These are phyloP conservation scores for Dicaeum eximium DNA, from an alignment of 2,113 vertebrate genomes.

Conservation along the genomic window DNA sequence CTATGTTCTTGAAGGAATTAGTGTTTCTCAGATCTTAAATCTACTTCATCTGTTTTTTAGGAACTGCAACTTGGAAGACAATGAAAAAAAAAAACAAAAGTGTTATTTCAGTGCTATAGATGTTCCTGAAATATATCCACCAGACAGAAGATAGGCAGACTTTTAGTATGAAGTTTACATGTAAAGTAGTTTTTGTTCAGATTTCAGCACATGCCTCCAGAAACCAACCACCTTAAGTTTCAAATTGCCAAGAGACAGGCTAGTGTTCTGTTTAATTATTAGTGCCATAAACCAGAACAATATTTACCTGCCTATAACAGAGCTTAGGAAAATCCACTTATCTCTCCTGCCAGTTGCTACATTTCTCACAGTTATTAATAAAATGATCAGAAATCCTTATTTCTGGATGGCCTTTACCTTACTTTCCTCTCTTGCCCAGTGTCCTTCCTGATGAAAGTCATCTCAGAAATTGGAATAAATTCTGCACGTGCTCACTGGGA, in stretches of 20 bases:
- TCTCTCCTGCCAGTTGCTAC: slow-evolving; percentile 68
- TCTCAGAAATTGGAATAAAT: neutral
- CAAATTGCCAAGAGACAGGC: slow-evolving; percentile 6
- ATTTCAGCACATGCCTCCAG: neutral
- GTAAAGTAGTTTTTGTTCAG: neutral
- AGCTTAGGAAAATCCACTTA: slow-evolving; percentile 61
- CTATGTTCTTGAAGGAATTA: neutral
- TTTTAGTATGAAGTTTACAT: neutral
- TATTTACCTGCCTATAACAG: slow-evolving; percentile 67
- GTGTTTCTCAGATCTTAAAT: slow-evolving; percentile 1
- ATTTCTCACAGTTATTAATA: slow-evolving; percentile 70
- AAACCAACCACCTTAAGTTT: slow-evolving; percentile 4
- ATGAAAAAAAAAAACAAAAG: neutral
- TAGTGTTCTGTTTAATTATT: slow-evolving; percentile 73
- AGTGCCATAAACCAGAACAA: slow-evolving; percentile 64
- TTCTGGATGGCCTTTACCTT: neutral
- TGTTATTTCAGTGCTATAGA: neutral
- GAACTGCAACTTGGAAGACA: neutral
- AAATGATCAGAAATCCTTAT: slow-evolving; percentile 49
- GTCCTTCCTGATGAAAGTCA: neutral
- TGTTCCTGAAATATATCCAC: neutral
- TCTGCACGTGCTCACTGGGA: neutral
- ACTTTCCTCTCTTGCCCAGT: neutral
- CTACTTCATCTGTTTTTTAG: neutral
- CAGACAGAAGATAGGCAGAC: neutral